Base-by-base conservation (phyloP, 2,113 vertebrate genomes). In the Notothenia rossii region DNA sequence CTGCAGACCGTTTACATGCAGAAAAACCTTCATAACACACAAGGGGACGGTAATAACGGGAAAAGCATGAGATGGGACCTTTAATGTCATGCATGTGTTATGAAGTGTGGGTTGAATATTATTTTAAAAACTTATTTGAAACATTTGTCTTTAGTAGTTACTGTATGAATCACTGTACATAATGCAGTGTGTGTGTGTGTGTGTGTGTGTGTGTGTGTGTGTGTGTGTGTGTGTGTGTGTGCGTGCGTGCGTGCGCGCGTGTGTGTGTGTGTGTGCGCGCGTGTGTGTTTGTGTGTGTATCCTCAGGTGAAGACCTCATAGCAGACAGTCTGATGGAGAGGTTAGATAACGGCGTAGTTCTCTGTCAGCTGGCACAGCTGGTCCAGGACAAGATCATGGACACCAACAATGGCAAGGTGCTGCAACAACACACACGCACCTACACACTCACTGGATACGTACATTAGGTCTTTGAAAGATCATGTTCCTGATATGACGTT, bases 341-440 rank as follows among this genome's bases (percentile, higher is more conserved):
- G 77, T 62, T 99, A 95, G 98, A 99, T 92, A 99, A 97, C 40
- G 98, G 98, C 14, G 96, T 96, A 61, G 91, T 99, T 88, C 97
- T 99, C 72, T 99, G 98, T 92, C 96, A 96, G 71, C 94, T 99
- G 87, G 98, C 97, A 61, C 96, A 97, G 82, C 95, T 95, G 69
- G 90, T 99, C 66, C 98, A 99, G 91, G 96, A 97, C 58, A 97
- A 96, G 90, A 98, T 99, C 90, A 96, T 94, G 80, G 95, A 95
- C 54, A 92, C 93, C 87, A 95, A 93, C 85, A 93, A 93, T 18
- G 82, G 87, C 79, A 98, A 98, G 96, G 98, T 99, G 95, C 61
- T 58, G 46, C 69, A 70, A 62, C 56, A 61, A 49, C 74, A 74
- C 40, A 79, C 7, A 66, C 15, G 3, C 61, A 22, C 25, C 10